Percentiles rank a stretch among this genome's conserved stretches.
These are phyloP conservation scores for Rhinoraja longicauda DNA, from an alignment of 2,797 vertebrate species.

Conservation along the genomic window DNA sequence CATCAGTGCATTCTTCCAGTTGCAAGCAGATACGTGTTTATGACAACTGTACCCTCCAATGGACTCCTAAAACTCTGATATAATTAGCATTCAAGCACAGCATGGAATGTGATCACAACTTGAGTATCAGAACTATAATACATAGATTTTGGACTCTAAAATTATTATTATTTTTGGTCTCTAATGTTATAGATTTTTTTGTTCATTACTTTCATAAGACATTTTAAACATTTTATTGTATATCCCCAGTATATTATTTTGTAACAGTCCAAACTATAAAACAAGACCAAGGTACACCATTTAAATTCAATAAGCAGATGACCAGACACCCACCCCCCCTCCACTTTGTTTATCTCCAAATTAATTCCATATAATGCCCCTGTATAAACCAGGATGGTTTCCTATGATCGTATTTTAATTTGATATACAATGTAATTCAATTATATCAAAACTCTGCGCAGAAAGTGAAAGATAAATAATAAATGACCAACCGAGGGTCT, in stretches of 20 bases:
- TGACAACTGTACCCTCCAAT: neutral
- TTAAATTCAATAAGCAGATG: neutral
- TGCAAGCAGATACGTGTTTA: no score
- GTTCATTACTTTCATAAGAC: neutral
- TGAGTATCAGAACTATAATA: neutral
- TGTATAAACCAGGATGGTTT: neutral
- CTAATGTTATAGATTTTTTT: neutral
- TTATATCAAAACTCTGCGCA: neutral
- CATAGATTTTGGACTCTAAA: neutral
- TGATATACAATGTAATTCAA: neutral
- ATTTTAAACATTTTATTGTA: neutral
- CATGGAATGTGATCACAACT: neutral
- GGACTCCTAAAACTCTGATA: neutral
- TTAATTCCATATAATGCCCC: neutral
- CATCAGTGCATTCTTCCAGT: neutral
- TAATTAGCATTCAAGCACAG: neutral
- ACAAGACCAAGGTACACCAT: neutral
- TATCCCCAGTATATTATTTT: neutral
- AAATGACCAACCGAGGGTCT: neutral
- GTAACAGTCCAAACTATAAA: neutral
- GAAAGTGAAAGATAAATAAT: neutral
- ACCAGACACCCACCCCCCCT: neutral
- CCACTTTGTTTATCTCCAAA: neutral
- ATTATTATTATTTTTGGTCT: neutral
- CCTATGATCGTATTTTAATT: neutral